A percentile compares a stretch with the other conserved stretches of the same genome.
These are phyloP conservation scores for Pangasianodon gigas DNA, from an alignment of 2,113 vertebrate species.

Conservation along the genomic window DNA sequence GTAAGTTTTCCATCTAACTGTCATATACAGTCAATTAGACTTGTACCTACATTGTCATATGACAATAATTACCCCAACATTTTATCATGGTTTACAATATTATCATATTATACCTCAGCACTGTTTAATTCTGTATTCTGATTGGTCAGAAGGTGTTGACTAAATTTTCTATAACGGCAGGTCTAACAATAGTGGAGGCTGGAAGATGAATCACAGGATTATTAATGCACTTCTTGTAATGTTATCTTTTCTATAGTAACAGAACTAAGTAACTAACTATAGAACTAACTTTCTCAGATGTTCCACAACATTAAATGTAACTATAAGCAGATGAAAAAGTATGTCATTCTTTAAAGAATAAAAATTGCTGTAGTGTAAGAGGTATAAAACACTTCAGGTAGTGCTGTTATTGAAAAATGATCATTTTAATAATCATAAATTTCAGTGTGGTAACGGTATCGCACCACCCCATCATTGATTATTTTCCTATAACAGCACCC, in stretches of 20 bases:
- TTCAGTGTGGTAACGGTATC: background rate
- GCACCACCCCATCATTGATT: background rate
- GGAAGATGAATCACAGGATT: background rate
- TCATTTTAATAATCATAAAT: background rate
- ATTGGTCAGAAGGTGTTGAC: background rate
- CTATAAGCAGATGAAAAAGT: background rate
- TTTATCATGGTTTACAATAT: background rate
- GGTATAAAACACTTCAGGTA: background rate
- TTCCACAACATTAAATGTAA: background rate
- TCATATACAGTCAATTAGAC: background rate
- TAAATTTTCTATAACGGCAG: background rate
- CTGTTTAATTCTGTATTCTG: background rate
- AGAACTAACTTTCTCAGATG: too few relatives aligned
- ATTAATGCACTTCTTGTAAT: background rate
- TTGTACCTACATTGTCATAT: background rate
- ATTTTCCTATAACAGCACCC: background rate
- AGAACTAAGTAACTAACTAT: too few relatives aligned
- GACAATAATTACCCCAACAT: background rate
- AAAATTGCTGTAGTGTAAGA: background rate
- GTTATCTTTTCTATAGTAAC: background rate
- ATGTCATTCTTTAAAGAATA: background rate
- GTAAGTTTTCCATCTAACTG: slow-evolving; percentile 75
- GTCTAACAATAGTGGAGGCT: background rate
- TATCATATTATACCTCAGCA: background rate
- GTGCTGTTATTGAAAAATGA: background rate